These are phyloP conservation scores for Papilio protenor DNA, from an alignment of 2,888 invertebrate species.

Conservation along the genomic window DNA sequence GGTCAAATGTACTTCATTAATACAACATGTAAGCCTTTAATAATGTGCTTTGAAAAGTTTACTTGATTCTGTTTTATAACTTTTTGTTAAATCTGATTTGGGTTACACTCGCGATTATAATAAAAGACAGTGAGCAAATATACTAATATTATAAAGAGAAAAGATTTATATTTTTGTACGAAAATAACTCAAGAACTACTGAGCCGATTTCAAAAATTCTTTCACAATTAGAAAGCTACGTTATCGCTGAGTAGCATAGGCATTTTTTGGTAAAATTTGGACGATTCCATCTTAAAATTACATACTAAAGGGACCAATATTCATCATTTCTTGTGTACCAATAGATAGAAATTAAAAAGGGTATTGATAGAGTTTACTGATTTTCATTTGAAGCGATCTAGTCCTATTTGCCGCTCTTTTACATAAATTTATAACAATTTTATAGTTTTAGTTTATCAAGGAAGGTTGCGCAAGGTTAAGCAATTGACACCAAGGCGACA, in stretches of 20 bases:
- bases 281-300: not conserved
- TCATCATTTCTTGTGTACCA: not conserved
- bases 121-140: not conserved
- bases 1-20: slow-evolving; percentile 38
- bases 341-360: not conserved
- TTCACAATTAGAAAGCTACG: no score
- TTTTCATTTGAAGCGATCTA: not conserved
- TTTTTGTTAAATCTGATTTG: slow-evolving; percentile 42
- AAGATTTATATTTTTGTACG: no score
- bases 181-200: no score
- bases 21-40: slow-evolving; percentile 25
- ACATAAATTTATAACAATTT: not conserved
- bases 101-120: slow-evolving; percentile 45
- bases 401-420: not conserved
- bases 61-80: not conserved
- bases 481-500: slow-evolving; percentile 39
- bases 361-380: not conserved
- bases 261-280: not conserved
- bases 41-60: slow-evolving; percentile 19
- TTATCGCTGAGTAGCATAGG: no score
- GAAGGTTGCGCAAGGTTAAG: not conserved
- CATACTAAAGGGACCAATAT: not conserved
- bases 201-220: no score
- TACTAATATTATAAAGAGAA: no score
- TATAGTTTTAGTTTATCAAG: slow-evolving; percentile 20